Conservation (phyloP, 2,888 invertebrate genomes). For the Dolichopus griseipennis region DNA sequence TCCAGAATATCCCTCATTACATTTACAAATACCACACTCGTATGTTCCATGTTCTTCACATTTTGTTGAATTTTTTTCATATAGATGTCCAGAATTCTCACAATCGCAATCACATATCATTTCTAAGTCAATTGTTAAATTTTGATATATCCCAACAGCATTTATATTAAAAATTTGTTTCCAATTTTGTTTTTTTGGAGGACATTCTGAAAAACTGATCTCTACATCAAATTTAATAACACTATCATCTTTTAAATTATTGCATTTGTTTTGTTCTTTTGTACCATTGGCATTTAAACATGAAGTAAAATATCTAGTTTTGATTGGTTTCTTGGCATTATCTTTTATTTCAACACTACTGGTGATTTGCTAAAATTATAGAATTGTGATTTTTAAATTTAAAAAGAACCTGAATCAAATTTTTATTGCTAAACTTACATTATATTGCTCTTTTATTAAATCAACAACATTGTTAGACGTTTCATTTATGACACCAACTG, state of each 20-base stretch:
- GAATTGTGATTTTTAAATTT: too few species aligned
- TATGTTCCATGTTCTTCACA: constrained; percentile 67
- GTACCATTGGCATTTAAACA: constrained; percentile 48
- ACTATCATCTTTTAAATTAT: constrained; percentile 75
- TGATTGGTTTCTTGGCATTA: constrained; percentile 65
- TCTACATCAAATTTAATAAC: constrained; percentile 66
- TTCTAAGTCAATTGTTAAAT: constrained; percentile 69
- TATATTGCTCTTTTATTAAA: constrained; percentile 60
- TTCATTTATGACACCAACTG: constrained; percentile 52
- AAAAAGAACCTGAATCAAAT: too few species aligned
- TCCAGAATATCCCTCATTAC: constrained; percentile 56
- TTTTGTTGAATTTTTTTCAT: constrained; percentile 27
- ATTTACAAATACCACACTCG: constrained; percentile 80
- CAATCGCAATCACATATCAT: constrained; percentile 89
- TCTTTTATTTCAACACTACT: constrained; percentile 81
- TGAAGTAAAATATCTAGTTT: constrained; percentile 68
- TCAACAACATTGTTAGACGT: constrained; percentile 59
- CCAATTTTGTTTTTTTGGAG: constrained; percentile 66
- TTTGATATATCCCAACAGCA: constrained; percentile 84
- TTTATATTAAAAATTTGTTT: constrained; percentile 72
- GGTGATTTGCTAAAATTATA: constrained; percentile 64
- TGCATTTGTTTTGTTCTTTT: constrained; percentile 65
- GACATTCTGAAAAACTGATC: constrained; percentile 70
- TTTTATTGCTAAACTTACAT: constrained; percentile 44
- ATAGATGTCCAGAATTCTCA: constrained; percentile 47